Conservation (phyloP, 2,888 invertebrate genomes). For the Hypercompe scribonia region DNA sequence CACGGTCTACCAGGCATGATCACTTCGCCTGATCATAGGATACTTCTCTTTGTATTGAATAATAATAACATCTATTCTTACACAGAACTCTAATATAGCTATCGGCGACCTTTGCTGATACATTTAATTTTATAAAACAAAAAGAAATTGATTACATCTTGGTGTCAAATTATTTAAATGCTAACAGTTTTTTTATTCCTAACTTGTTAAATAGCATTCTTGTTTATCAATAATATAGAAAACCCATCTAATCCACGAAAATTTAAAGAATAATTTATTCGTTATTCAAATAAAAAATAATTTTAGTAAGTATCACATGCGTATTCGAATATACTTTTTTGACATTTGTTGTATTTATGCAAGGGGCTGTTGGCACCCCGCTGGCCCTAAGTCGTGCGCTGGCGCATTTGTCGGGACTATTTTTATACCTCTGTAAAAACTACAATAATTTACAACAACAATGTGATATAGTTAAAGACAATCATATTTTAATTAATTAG, state of each 20-base stretch:
- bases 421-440: slow-evolving; percentile 77
- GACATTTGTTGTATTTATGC: slow-evolving; percentile 77
- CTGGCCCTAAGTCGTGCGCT: slow-evolving; percentile 62
- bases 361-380: slow-evolving; percentile 60
- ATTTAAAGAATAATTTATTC: slow-evolving; percentile 35
- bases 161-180: too few relatives aligned
- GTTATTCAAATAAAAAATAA: slow-evolving; percentile 40
- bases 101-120: too few relatives aligned
- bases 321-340: slow-evolving; percentile 64
- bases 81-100: too few relatives aligned
- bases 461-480: slow-evolving; percentile 66
- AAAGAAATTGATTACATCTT: too few relatives aligned
- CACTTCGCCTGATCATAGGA: too few relatives aligned
- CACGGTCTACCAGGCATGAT: too few relatives aligned
- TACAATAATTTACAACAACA: slow-evolving; percentile 73
- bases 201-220: neutral
- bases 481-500: slow-evolving; percentile 64
- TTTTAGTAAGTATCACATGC: slow-evolving; percentile 61
- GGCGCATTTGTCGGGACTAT: slow-evolving; percentile 69
- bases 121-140: too few relatives aligned
- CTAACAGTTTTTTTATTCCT: neutral
- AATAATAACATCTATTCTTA: too few relatives aligned
- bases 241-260: neutral
- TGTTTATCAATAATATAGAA: neutral
- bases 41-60: too few relatives aligned